Percentiles rank a stretch among this genome's conserved stretches.
Evolutionary conservation across 2,797 vertebrate genomes (phyloP).

Genomic region (Acipenser oxyrinchus): DNA sequence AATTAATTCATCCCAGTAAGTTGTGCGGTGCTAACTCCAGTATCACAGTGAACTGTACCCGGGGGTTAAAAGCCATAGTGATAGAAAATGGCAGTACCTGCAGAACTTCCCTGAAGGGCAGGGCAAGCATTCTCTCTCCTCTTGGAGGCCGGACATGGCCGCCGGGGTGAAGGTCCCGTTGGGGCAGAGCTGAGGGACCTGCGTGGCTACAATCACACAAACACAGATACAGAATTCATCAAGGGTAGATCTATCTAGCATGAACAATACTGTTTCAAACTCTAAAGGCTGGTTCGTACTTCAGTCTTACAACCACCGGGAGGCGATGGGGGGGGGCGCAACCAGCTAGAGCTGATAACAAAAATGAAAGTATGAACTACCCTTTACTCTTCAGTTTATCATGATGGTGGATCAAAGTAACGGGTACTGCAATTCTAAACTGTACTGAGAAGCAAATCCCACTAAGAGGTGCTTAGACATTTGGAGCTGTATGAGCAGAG

Average conservation of each 20-base stretch:
- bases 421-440: neutral
- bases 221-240: neutral
- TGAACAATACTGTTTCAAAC: neutral
- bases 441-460: neutral
- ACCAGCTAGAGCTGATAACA: neutral
- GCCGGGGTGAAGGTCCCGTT: constrained; percentile 72
- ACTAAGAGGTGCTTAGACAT: neutral
- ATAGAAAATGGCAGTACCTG: constrained; percentile 54
- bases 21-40: neutral
- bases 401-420: too few species aligned
- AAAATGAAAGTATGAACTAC: too few species aligned
- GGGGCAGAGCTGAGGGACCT: constrained; percentile 67
- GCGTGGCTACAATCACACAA: constrained; percentile 47
- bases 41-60: neutral
- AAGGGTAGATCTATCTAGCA: neutral
- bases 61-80: neutral
- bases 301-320: neutral
- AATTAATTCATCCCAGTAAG: neutral
- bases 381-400: too few species aligned
- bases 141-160: constrained; percentile 59
- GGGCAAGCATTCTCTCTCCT: constrained; percentile 67
- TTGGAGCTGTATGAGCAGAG: neutral
- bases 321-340: neutral
- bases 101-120: constrained; percentile 82
- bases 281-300: constrained; percentile 10